phyloP scores from a whole-genome alignment of 2,888 invertebrate species.

The Tachystola acroxantha region DNA sequence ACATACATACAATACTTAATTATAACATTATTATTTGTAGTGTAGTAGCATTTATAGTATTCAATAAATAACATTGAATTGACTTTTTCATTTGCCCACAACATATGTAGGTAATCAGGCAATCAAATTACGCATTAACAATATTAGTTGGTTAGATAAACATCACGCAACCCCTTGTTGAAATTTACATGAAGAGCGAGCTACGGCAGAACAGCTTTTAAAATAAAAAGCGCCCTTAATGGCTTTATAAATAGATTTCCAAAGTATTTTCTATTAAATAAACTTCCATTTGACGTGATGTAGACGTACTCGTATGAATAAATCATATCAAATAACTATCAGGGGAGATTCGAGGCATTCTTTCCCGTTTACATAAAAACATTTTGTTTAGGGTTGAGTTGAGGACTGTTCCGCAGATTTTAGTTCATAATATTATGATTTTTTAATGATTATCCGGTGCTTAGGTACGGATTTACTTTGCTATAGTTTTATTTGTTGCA shows the following conservation, averaged over 20 bases:
- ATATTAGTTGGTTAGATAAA: conserved; percentile 45
- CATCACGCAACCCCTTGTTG: conserved; percentile 32
- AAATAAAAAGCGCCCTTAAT: conserved; percentile 61
- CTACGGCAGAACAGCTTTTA: conserved; percentile 56
- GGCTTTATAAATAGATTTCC: conserved; percentile 74
- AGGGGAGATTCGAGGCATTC: conserved; percentile 66
- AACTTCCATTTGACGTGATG: conserved; percentile 43
- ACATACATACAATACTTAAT: no score
- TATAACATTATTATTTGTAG: no score
- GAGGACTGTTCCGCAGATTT: conserved; percentile 46
- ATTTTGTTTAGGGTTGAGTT: conserved; percentile 57
- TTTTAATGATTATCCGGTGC: conserved; percentile 41
- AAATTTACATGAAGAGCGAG: conserved; percentile 64
- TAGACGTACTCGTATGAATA: conserved; percentile 78
- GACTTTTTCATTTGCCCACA: no score
- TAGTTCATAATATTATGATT: conserved; percentile 41
- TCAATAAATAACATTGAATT: no score
- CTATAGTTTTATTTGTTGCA: no score
- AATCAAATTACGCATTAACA: conserved; percentile 40
- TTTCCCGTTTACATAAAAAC: conserved; percentile 56
- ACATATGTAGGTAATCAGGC: conserved; percentile 26
- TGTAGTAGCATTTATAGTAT: no score
- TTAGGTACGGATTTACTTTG: no score
- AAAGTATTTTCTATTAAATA: conserved; percentile 71
- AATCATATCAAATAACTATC: conserved; percentile 86